Evolutionary conservation across 2,888 invertebrate genomes (phyloP), one percentile per base, ranked within the genome.

Genomic region (Melanostoma mellinum): DNA sequence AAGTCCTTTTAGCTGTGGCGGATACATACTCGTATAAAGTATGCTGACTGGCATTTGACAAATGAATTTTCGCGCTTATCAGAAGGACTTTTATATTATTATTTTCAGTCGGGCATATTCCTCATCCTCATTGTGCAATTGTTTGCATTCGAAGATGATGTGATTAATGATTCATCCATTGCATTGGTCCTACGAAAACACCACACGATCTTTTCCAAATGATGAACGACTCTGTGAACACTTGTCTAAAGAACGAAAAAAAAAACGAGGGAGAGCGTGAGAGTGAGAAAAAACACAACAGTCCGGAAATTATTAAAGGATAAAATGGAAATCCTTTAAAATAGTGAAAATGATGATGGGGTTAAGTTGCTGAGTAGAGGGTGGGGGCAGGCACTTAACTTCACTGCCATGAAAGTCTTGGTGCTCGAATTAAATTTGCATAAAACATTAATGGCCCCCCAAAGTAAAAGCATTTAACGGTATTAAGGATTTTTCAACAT

Each of bases 391-490:
- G 48, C 63, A 58, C 56, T 72, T 63, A 53, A 71, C 48, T 55
- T 46, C 48, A 38, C 46, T 63, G 44, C 63, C 46, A 67, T 55
- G 46, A 48, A 74, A 53, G 68, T 67, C 55, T 61, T 40, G 46
- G 46, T 69, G 71, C 48, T 74, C 58, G 55, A 79, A 74, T 84
- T 69, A 84, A 84, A 84, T 84, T 84, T 84, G 84, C 84, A 84
- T 84, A 84, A 84, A 84, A 84, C 84, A 84, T 84, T 84, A 84
- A 84, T 84, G 84, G 79, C 74, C 71, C 38, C 20, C 44, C 74
- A 68, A 84, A 84, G 84, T 84, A 79, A 84, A 84, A 79, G 84
- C 79, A 75, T 84, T 75, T 79, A 79, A 84, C 79, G 84, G 78
- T 78, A 84, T 84, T 84, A 84, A 74, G 84, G 65, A 79, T 74